Evolutionary conservation across 1,140 invertebrate genomes (phyloP), one percentile per base, ranked within the genome.

Genomic region (Conus ventricosus): DNA sequence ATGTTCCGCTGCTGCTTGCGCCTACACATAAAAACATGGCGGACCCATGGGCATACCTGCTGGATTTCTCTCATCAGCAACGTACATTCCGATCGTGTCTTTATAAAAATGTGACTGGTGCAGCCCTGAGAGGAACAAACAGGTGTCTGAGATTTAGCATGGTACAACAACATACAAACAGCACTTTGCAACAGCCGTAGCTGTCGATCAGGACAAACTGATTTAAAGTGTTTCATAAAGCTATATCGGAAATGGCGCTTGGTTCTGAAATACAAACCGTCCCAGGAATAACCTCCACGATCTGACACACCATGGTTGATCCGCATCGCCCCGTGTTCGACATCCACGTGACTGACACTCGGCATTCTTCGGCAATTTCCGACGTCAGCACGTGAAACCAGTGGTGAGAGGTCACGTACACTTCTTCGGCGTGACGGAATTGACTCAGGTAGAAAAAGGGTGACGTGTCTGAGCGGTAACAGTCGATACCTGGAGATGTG

Each of bases 291-390:
- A 39, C 5, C 39, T 86, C 85, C 67, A 86, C 54, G 0, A 86
- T 39, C 39, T 86, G 85, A 27, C n/a, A 39, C 6, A 86, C 25
- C 53, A 86, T 51, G 17, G 85, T 86, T 17, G 85, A 86, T 53
- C 84, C 84, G 67, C 84, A 85, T 27, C 84, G 55, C 10, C 85
- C 85, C 23, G 67, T 86, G 85, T 39, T 86, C 6, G 85, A 86
- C 23, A 86, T 13, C 85, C 85, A 86, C 54, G 75, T 86, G 85
- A 86, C 85, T 13, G 85, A 27, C 0, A 86, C 63, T 57, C 75
- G 85, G 54, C 67, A 55, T 10, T 86, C 85, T 53, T 63, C 85
- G 23, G 60, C 53, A 51, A 83, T 86, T 15, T 86, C 67, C 67
- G 85, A 15, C 67, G 85, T 67, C 60, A 86, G 85, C 11, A n/a